A percentile compares a stretch with the other conserved stretches of the same genome.
These are phyloP conservation scores for Mesoclemmys tuberculata DNA, from an alignment of 2,113 vertebrate species.

Conservation along the genomic window DNA sequence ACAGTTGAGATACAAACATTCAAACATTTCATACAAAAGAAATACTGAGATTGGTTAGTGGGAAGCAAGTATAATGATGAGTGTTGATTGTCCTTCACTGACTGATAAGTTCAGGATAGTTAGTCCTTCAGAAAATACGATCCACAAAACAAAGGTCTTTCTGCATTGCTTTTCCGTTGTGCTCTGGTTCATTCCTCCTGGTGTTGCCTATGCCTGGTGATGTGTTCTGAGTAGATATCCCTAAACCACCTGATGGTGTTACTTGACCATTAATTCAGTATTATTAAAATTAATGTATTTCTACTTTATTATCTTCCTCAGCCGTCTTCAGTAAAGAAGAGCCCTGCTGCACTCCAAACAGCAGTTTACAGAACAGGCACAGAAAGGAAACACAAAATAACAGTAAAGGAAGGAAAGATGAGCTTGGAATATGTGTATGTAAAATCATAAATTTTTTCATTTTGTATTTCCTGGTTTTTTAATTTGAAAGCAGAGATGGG, in stretches of 20 bases:
- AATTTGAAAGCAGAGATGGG: neutral
- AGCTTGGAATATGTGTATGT: constrained; percentile 4
- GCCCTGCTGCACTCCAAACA: neutral
- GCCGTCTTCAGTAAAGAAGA: neutral
- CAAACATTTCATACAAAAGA: too few species aligned
- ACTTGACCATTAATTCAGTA: neutral
- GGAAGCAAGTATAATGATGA: too few species aligned
- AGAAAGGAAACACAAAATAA: neutral
- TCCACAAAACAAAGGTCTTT: too few species aligned
- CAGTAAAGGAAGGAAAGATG: neutral
- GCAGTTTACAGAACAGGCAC: constrained; percentile 29
- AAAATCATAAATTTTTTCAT: neutral
- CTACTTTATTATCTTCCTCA: constrained; percentile 9
- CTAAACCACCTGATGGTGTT: neutral
- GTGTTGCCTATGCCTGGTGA: too few species aligned
- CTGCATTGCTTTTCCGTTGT: too few species aligned
- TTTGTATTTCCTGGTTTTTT: neutral
- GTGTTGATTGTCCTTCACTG: too few species aligned
- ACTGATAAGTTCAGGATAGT: too few species aligned
- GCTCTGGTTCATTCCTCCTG: too few species aligned
- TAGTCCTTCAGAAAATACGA: too few species aligned
- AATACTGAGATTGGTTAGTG: too few species aligned
- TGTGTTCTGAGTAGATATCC: too few species aligned
- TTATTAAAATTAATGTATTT: neutral
- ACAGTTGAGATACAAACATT: too few species aligned